Percentiles rank a stretch among this genome's conserved stretches.
Evolutionary conservation across 1,140 invertebrate species (phyloP).

Genomic region (Drosophila burlai): DNA sequence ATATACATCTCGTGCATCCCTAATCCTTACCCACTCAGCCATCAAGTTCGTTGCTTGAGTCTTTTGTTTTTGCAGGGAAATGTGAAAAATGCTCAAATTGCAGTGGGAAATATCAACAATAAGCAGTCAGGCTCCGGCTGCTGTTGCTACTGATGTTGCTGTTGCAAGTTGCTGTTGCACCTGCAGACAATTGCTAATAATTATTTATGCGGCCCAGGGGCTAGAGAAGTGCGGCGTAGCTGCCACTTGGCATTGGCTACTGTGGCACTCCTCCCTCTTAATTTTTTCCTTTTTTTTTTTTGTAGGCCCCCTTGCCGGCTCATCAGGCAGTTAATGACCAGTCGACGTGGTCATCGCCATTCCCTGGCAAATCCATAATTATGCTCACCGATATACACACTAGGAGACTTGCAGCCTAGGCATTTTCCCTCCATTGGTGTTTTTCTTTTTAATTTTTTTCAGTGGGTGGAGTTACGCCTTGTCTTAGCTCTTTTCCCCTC

Average conservation of each 20-base stretch:
- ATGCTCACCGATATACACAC: slow-evolving; percentile 41
- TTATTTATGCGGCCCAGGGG: slow-evolving; percentile 74
- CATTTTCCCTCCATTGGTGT: slow-evolving; percentile 33
- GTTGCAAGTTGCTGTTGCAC: slow-evolving; percentile 64
- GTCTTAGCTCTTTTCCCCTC: neutral
- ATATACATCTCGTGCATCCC: slow-evolving; percentile 1
- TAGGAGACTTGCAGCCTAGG: neutral
- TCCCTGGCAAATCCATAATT: slow-evolving; percentile 75
- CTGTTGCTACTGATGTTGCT: slow-evolving; percentile 9
- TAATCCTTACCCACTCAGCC: slow-evolving; percentile 18
- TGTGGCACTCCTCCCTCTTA: slow-evolving; percentile 43
- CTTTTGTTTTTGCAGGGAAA: slow-evolving; percentile 69
- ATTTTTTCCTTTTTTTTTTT: neutral
- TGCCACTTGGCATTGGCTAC: slow-evolving; percentile 74
- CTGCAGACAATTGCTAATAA: slow-evolving; percentile 82
- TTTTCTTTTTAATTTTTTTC: neutral
- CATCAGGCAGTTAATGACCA: slow-evolving; percentile 62
- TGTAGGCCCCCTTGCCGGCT: slow-evolving; percentile 36
- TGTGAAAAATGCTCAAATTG: slow-evolving; percentile 76
- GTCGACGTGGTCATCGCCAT: slow-evolving; percentile 69
- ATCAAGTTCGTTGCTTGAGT: slow-evolving; percentile 74
- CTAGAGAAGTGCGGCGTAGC: slow-evolving; percentile 39
- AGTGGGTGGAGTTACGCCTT: slow-evolving; percentile 47
- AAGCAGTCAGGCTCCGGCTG: slow-evolving; percentile 53
- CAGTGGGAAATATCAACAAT: slow-evolving; percentile 68